These are phyloP conservation scores for Saccostrea glomerata DNA, from an alignment of 1,140 invertebrate species.

Conservation along the genomic window DNA sequence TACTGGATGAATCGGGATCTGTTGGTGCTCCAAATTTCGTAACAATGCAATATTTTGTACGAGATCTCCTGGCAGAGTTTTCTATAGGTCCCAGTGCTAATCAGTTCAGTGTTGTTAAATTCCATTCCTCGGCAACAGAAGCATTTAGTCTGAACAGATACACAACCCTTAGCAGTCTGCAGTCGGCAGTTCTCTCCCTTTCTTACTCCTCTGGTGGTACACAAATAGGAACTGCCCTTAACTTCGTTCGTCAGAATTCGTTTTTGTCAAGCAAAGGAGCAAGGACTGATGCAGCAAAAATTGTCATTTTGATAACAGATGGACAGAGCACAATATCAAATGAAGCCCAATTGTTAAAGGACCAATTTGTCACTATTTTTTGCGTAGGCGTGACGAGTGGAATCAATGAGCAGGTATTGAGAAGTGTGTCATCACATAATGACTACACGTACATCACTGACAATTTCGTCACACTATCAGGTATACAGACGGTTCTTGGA, in stretches of 20 bases:
- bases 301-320: conserved; percentile 1
- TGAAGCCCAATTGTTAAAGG: not conserved
- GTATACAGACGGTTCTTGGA: not conserved
- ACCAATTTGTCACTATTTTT: not conserved
- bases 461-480: not conserved
- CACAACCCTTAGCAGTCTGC: not conserved
- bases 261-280: not conserved
- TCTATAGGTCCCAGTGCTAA: not conserved
- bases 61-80: not conserved
- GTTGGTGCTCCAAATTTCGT: not conserved
- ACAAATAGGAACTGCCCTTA: not conserved
- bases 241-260: not conserved
- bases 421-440: not conserved
- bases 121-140: not conserved
- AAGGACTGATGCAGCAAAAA: not conserved
- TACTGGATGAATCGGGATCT: not conserved
- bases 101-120: not conserved
- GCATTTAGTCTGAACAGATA: not conserved
- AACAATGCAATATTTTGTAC: not conserved
- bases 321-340: not conserved
- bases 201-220: not conserved
- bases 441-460: not conserved
- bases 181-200: not conserved
- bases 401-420: not conserved
- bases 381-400: not conserved